phyloP scores from a whole-genome alignment of 2,797 vertebrate species.

The Notamacropus eugenii region DNA sequence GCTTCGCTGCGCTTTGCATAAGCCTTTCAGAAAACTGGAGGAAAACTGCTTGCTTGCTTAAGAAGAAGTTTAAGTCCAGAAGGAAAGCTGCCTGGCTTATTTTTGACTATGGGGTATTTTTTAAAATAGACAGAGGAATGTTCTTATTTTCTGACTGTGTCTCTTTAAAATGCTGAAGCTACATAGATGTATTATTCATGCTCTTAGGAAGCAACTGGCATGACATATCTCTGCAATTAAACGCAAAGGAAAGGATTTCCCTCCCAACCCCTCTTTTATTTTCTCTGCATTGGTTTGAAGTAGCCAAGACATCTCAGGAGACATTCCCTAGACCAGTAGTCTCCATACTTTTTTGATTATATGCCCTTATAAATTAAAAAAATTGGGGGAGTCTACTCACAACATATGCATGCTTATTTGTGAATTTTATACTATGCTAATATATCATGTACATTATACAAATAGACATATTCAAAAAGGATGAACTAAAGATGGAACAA shows the following conservation, averaged over 20 bases:
- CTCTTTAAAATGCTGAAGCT: constrained; percentile 3
- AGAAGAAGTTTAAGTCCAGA: neutral
- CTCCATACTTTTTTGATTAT: neutral
- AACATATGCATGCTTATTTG: neutral
- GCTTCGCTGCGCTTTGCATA: neutral
- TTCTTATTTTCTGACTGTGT: neutral
- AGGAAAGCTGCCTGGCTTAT: neutral
- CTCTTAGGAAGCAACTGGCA: neutral
- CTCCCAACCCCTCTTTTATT: neutral
- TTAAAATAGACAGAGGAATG: neutral
- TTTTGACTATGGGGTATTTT: neutral
- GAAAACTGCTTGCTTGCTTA: neutral
- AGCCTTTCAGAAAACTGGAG: neutral
- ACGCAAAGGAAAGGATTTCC: neutral
- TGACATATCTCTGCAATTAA: neutral
- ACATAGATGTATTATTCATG: neutral
- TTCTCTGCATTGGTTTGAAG: neutral
- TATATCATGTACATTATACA: neutral
- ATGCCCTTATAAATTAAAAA: neutral
- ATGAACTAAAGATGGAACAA: neutral
- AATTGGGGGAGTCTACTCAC: neutral
- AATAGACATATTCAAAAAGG: neutral
- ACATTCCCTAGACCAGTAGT: neutral
- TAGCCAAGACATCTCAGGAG: neutral
- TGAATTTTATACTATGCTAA: neutral